These are phyloP conservation scores for Sorex araneus DNA, from an alignment of 2,113 vertebrate species.

Conservation along the genomic window DNA sequence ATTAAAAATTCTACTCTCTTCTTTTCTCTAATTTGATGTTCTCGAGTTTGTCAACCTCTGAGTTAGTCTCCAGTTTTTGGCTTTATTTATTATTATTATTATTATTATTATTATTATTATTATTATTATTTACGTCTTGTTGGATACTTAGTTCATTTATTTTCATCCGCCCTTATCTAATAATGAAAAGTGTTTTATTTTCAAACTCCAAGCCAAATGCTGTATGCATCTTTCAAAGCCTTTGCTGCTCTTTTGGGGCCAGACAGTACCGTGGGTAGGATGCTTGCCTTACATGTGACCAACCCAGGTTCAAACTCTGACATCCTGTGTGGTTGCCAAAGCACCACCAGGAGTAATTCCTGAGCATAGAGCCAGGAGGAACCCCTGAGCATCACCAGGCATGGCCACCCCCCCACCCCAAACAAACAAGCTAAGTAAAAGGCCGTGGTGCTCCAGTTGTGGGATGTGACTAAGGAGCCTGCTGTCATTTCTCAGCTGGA, in stretches of 20 bases:
- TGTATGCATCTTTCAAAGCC: background rate
- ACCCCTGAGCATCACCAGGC: too few relatives aligned
- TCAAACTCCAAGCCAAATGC: background rate
- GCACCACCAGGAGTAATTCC: too few relatives aligned
- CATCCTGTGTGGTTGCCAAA: too few relatives aligned
- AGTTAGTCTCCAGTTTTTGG: slow-evolving; percentile 2
- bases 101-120: slow-evolving; percentile 13
- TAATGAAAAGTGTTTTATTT: background rate
- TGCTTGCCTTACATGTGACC: too few relatives aligned
- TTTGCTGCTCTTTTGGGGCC: background rate
- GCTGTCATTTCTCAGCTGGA: background rate
- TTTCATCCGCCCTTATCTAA: background rate
- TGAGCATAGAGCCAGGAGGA: too few relatives aligned
- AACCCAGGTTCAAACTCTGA: too few relatives aligned
- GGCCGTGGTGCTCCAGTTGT: too few relatives aligned
- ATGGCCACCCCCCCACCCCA: too few relatives aligned
- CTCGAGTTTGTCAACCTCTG: background rate
- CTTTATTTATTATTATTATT: slow-evolving; percentile 35
- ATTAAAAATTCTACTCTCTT: background rate
- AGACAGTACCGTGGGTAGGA: too few relatives aligned
- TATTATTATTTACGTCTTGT: background rate
- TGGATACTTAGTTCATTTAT: background rate
- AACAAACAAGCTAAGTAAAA: too few relatives aligned
- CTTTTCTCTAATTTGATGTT: background rate
- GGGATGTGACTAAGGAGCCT: background rate